Evolutionary conservation across 2,797 vertebrate genomes (phyloP).

Genomic region (Graptemys geographica): DNA sequence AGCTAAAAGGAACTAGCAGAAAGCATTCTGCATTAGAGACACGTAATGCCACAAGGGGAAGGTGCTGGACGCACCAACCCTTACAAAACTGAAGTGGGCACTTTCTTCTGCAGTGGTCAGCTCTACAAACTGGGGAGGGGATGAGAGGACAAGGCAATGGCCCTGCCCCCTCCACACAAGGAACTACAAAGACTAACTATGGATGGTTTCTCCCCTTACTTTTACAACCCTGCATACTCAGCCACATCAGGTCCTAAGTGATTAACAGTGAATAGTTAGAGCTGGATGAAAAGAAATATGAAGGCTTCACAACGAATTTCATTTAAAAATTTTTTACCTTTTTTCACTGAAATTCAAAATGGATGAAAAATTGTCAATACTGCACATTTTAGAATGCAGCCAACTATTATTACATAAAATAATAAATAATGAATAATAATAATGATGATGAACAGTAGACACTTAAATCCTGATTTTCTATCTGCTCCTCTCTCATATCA

Average conservation of each 20-base stretch:
- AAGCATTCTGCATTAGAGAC: background rate
- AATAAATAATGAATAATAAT: too few relatives aligned
- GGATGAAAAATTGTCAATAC: background rate
- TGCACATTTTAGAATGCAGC: background rate
- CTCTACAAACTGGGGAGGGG: background rate
- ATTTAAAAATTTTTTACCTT: background rate
- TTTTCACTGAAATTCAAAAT: background rate
- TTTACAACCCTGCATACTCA: background rate
- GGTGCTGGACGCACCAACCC: background rate
- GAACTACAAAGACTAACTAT: background rate
- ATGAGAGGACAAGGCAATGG: conserved; percentile 34
- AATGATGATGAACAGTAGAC: rapidly evolving
- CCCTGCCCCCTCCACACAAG: conserved; percentile 34
- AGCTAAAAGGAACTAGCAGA: background rate
- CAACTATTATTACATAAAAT: background rate
- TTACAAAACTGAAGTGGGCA: background rate
- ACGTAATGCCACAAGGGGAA: background rate
- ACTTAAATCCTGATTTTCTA: background rate
- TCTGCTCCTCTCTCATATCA: background rate
- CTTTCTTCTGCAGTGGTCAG: conserved; percentile 24
- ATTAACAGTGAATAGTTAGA: background rate
- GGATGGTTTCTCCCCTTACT: conserved; percentile 44
- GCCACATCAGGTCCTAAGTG: background rate
- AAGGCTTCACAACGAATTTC: background rate
- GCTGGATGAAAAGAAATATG: background rate